phyloP scores from a whole-genome alignment of 1,140 invertebrate species.

The Drosophila littoralis region DNA sequence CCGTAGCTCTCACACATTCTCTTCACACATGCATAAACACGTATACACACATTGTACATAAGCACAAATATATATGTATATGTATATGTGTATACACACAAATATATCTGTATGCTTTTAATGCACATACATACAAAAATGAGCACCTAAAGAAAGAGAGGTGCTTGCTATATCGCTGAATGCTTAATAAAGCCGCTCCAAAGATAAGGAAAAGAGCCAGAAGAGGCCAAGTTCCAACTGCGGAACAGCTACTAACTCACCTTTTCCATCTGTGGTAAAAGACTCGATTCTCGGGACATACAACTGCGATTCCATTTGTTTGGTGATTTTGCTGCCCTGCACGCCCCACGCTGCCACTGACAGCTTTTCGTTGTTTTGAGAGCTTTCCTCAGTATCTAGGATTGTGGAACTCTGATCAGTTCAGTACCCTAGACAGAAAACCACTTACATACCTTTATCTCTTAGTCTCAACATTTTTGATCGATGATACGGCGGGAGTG shows the following conservation, averaged over 20 bases:
- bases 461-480: slow-evolving; percentile 88
- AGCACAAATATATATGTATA: slow-evolving; percentile 2
- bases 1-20: slow-evolving; percentile 25
- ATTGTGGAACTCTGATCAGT: slow-evolving; percentile 21
- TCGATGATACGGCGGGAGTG: slow-evolving; percentile 89
- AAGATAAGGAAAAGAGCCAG: slow-evolving; percentile 31
- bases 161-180: slow-evolving; percentile 32
- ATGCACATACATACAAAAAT: slow-evolving; percentile 1
- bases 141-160: slow-evolving; percentile 8
- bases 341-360: slow-evolving; percentile 48
- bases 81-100: slow-evolving; percentile 2
- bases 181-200: slow-evolving; percentile 26
- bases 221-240: slow-evolving; percentile 16
- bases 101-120: background rate
- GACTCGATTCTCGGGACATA: slow-evolving; percentile 85
- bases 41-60: slow-evolving; percentile 9
- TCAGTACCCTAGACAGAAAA: background rate
- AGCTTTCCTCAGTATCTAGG: slow-evolving; percentile 71
- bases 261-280: slow-evolving; percentile 90
- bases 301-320: slow-evolving; percentile 78
- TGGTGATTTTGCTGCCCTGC: slow-evolving; percentile 42
- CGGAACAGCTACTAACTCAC: slow-evolving; percentile 84
- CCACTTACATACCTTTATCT: slow-evolving; percentile 88
- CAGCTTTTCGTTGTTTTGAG: slow-evolving; percentile 66
- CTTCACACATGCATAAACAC: slow-evolving; percentile 13